Conservation (phyloP, 2,888 invertebrate genomes). For the Hypercompe scribonia region DNA sequence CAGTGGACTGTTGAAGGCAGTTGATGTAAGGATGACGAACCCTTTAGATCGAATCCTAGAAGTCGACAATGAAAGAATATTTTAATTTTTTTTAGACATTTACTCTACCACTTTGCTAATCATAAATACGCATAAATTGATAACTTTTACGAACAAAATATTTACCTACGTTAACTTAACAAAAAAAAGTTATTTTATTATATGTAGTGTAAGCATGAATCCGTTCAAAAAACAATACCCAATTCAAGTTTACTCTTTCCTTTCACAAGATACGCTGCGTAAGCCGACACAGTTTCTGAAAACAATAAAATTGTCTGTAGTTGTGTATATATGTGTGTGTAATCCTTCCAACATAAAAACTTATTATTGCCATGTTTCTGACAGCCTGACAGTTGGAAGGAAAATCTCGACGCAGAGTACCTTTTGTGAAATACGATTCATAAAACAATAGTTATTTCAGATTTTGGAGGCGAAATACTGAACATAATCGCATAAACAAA, state of each 20-base stretch:
- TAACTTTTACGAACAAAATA: too few relatives aligned
- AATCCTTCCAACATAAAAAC: constrained; percentile 19
- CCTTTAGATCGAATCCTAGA: too few relatives aligned
- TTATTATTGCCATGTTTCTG: constrained; percentile 19
- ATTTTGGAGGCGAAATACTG: not conserved
- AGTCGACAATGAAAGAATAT: too few relatives aligned
- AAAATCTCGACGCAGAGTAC: constrained; percentile 1
- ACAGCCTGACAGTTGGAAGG: constrained; percentile 14
- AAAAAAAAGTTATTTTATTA: too few relatives aligned
- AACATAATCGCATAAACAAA: not conserved
- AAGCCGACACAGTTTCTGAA: constrained; percentile 14
- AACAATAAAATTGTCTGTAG: constrained; percentile 5
- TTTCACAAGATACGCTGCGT: constrained; percentile 1
- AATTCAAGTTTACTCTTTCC: not conserved
- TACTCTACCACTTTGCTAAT: too few relatives aligned
- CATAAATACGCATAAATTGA: too few relatives aligned
- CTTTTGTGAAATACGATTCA: constrained; percentile 1
- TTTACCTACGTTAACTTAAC: too few relatives aligned
- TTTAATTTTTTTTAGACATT: too few relatives aligned
- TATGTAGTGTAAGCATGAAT: too few relatives aligned
- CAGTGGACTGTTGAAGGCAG: too few relatives aligned
- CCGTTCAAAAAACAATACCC: not conserved
- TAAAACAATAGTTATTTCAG: constrained; percentile 9
- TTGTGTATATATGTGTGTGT: constrained; percentile 7
- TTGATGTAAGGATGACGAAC: too few relatives aligned